Conservation (phyloP, 64 coral and sea anemone species). For the Stichodactyla helianthus region DNA sequence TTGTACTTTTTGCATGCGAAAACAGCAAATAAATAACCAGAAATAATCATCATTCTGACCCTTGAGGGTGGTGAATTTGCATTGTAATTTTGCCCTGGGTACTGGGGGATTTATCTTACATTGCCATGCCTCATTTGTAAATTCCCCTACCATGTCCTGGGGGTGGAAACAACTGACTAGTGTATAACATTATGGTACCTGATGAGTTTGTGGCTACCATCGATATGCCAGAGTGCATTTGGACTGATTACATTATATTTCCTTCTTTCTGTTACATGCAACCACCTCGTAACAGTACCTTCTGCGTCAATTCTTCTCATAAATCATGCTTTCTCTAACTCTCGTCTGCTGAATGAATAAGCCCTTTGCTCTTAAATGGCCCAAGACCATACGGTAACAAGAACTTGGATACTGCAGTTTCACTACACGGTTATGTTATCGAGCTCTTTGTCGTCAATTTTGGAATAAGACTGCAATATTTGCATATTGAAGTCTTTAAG, state of each 20-base stretch:
- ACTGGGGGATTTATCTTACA: too few relatives aligned
- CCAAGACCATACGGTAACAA: conserved; percentile 3
- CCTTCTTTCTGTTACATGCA: neutral
- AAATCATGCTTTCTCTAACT: conserved; percentile 19
- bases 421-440: neutral
- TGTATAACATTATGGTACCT: neutral
- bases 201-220: neutral
- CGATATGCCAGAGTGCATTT: neutral
- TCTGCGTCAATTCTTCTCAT: neutral
- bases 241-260: conserved; percentile 15
- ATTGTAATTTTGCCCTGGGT: too few relatives aligned
- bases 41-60: too few relatives aligned
- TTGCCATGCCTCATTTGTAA: too few relatives aligned
- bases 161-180: too few relatives aligned
- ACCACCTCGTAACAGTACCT: neutral
- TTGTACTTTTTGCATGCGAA: neutral
- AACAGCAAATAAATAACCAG: too few relatives aligned
- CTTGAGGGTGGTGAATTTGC: too few relatives aligned
- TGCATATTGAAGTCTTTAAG: conserved; percentile 9
- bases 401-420: neutral
- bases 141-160: too few relatives aligned
- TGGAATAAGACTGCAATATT: conserved; percentile 17
- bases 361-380: neutral
- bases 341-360: neutral
- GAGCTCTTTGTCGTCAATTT: conserved; percentile 9